A percentile compares a stretch with the other conserved stretches of the same genome.
phyloP scores from a whole-genome alignment of 1,140 invertebrate species.

The Wiebesia pumilae region DNA sequence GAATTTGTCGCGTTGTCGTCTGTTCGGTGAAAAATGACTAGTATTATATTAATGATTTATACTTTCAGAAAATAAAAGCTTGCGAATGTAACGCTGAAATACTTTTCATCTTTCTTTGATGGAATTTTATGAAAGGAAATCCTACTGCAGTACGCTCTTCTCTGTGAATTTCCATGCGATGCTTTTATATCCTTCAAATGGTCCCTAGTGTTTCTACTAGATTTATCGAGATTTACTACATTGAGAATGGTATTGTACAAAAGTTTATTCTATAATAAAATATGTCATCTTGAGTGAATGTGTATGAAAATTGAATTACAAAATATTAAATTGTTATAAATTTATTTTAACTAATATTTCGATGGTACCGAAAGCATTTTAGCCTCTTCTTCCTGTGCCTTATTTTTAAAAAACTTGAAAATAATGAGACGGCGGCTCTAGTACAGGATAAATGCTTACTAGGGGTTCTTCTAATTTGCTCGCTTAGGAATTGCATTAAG shows the following conservation, averaged over 20 bases:
- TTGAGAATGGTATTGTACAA: slow-evolving; percentile 18
- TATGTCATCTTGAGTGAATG: slow-evolving; percentile 7
- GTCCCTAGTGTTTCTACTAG: slow-evolving; percentile 47
- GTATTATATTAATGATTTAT: slow-evolving; percentile 43
- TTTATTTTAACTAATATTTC: background rate
- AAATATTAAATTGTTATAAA: slow-evolving; percentile 12
- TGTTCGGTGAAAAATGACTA: slow-evolving; percentile 23
- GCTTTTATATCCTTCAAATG: slow-evolving; percentile 51
- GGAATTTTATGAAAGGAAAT: slow-evolving; percentile 50
- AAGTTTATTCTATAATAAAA: slow-evolving; percentile 39
- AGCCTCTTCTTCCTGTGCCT: background rate
- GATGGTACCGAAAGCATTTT: background rate
- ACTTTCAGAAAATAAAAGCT: slow-evolving; percentile 11
- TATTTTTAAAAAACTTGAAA: background rate
- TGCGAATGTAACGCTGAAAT: background rate
- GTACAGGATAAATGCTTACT: too few relatives aligned
- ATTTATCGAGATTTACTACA: slow-evolving; percentile 50
- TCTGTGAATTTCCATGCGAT: slow-evolving; percentile 48
- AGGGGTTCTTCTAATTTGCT: too few relatives aligned
- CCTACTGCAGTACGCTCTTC: slow-evolving; percentile 5
- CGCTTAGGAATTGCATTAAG: too few relatives aligned
- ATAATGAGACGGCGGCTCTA: background rate
- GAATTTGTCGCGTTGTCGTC: slow-evolving; percentile 49
- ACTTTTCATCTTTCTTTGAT: slow-evolving; percentile 26
- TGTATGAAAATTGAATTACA: slow-evolving; percentile 32